Evolutionary conservation across 2,888 invertebrate genomes (phyloP), one percentile per base, ranked within the genome.

Genomic region (Drepanosiphum platanoidis): DNA sequence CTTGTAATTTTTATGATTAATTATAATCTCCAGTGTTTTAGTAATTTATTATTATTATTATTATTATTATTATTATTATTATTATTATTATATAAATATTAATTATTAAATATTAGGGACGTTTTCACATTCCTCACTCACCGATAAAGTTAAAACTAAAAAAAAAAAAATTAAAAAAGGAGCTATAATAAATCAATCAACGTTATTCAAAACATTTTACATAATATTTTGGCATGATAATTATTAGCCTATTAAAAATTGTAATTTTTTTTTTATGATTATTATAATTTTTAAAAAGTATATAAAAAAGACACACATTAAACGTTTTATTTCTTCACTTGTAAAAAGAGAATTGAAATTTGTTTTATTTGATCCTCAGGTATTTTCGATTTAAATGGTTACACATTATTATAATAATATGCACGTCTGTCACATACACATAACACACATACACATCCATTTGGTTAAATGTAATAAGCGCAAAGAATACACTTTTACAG

Each of bases 11-110:
- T 77, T 84, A 84, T 39, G 84, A 77, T 84, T 84, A 84, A 84
- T 84, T 84, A 84, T 84, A 84, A 84, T 84, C 84, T 84, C 84
- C 84, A 84, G 75, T 84, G 84, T 84, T 84, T 84, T 84, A 84
- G 84, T 84, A 84, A 84, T 84, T 84, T 84, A 84, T 84, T 84
- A 84, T 84, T 84, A 84, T 84, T 80, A 80, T 80, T 80, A 83
- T 82, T 75, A 83, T 83, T 83, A 83, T 82, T 84, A 84, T 84
- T 77, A 77, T 84, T 80, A 80, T 80, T 80, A 83, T 82, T 75
- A 83, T 83, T 83, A 83, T 82, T 84, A 84, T 84, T 77, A 77
- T 84, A 84, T 84, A 77, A 83, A 66, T 83, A 83, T 83, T 83
- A 83, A 84, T 84, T 84, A 84, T 84, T 84, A 84, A 84, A 84